These are phyloP conservation scores for Ephestia elutella DNA, from an alignment of 1,140 invertebrate species.

Conservation along the genomic window DNA sequence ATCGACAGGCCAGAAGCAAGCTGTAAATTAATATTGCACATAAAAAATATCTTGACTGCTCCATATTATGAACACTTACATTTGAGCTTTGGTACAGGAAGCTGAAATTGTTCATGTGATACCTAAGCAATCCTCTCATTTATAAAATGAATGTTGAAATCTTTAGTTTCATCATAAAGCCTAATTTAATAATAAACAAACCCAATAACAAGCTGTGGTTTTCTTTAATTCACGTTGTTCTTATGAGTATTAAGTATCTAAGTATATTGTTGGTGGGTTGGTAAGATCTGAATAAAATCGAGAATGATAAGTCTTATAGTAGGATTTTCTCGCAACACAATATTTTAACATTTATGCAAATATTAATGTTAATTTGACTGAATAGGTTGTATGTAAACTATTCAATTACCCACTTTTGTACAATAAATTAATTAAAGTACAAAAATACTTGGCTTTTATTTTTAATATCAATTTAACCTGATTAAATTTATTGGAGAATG, in stretches of 20 bases:
- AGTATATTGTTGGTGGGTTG: neutral
- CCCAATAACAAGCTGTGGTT: constrained; percentile 18
- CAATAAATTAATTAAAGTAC: constrained; percentile 53
- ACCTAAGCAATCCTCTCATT: constrained; percentile 38
- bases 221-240: constrained; percentile 8
- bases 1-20: constrained; percentile 49
- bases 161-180: constrained; percentile 26
- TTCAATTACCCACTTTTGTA: constrained; percentile 54
- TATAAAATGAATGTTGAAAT: constrained; percentile 24
- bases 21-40: constrained; percentile 67
- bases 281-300: constrained; percentile 26
- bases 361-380: constrained; percentile 55
- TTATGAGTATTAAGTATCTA: neutral
- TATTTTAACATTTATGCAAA: constrained; percentile 56
- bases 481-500: too few relatives aligned
- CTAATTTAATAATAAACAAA: constrained; percentile 28
- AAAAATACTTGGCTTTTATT: constrained; percentile 7
- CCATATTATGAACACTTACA: constrained; percentile 31
- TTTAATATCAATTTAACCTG: neutral
- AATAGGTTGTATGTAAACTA: constrained; percentile 55
- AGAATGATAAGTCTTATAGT: constrained; percentile 15
- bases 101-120: constrained; percentile 48
- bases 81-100: constrained; percentile 36
- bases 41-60: constrained; percentile 28
- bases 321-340: constrained; percentile 24